These are phyloP conservation scores for Hydrolagus colliei DNA, from an alignment of 2,797 vertebrate genomes.

Conservation along the genomic window DNA sequence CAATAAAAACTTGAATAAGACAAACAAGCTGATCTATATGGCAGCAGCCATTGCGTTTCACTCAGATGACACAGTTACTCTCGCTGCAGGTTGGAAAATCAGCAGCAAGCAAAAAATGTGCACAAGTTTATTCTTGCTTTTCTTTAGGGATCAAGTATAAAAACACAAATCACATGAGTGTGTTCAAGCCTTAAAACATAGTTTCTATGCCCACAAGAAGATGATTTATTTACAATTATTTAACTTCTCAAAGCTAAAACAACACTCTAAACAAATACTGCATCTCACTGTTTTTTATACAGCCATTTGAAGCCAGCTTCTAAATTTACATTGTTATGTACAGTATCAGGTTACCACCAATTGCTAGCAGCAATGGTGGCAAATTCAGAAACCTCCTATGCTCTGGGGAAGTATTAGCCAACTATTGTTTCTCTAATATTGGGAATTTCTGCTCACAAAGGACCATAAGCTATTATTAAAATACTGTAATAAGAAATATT, in stretches of 20 bases:
- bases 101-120: conserved; percentile 17
- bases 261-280: neutral
- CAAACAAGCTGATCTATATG: neutral
- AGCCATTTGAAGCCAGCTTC: neutral
- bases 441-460: neutral
- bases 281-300: neutral
- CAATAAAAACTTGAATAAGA: neutral
- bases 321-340: neutral
- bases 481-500: neutral
- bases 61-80: neutral
- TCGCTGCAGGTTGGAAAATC: neutral
- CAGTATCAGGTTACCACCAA: neutral
- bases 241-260: neutral
- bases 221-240: neutral
- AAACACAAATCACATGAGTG: conserved; percentile 15
- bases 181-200: conserved; percentile 2
- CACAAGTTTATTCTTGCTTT: conserved; percentile 29
- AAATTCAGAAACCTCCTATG: neutral
- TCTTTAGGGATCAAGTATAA: neutral
- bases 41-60: neutral
- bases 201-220: neutral
- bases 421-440: neutral
- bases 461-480: neutral
- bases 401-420: neutral
- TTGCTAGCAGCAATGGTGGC: neutral